phyloP scores from a whole-genome alignment of 2,113 vertebrate species.

The Micromys minutus region DNA sequence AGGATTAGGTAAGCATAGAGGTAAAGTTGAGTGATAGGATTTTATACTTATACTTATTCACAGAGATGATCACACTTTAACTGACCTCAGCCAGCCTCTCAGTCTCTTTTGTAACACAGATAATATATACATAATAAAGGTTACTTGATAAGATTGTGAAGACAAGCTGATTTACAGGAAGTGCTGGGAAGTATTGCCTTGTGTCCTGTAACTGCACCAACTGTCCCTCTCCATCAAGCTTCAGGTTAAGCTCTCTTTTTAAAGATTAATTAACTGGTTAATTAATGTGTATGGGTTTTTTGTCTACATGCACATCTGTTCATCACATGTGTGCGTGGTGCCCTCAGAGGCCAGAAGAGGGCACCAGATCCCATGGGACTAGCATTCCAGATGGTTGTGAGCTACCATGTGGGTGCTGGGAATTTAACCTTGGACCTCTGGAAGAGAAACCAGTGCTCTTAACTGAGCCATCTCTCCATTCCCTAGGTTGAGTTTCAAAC shows the following conservation, averaged over 20 bases:
- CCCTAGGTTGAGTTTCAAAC: neutral
- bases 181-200: neutral
- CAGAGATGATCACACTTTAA: neutral
- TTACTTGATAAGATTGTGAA: neutral
- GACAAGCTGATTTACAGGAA: neutral
- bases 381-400: neutral
- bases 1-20: no score
- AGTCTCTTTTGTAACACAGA: neutral
- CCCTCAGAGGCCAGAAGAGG: neutral
- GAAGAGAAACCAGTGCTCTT: neutral
- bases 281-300: neutral
- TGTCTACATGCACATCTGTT: neutral
- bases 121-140: neutral
- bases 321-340: neutral
- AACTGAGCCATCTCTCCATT: neutral
- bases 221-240: neutral
- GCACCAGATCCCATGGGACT: neutral
- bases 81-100: neutral
- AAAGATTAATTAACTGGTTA: neutral
- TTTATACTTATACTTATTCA: neutral
- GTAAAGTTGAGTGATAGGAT: neutral
- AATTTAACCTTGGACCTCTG: neutral
- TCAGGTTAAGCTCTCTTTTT: neutral
- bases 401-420: neutral
- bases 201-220: neutral